Conservation (phyloP, 1,140 invertebrate genomes). For the Eubasilissa regina region DNA sequence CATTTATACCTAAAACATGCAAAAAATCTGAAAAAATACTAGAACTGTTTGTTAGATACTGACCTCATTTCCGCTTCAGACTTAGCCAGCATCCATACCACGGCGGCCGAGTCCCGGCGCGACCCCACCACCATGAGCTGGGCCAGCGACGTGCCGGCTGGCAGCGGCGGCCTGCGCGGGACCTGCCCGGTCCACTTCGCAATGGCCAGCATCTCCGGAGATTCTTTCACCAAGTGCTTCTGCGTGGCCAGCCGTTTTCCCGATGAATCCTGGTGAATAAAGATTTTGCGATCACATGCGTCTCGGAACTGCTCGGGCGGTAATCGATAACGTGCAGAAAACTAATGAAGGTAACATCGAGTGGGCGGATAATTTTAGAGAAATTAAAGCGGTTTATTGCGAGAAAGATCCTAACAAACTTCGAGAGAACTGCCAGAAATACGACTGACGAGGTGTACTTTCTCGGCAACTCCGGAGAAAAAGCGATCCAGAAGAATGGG, state of each 20-base stretch:
- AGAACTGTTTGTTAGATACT: slow-evolving; percentile 54
- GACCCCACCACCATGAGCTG: slow-evolving; percentile 83
- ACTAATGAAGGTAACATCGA: too few species aligned
- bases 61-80: slow-evolving; percentile 79
- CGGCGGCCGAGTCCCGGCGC: slow-evolving; percentile 71
- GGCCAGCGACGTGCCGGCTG: slow-evolving; percentile 76
- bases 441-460: too few species aligned
- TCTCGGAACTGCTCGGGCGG: too few species aligned
- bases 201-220: slow-evolving; percentile 85
- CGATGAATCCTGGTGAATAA: slow-evolving; percentile 66
- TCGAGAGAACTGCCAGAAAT: too few species aligned
- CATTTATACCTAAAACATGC: too few species aligned
- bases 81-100: slow-evolving; percentile 78
- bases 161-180: slow-evolving; percentile 79
- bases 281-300: background rate
- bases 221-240: slow-evolving; percentile 78
- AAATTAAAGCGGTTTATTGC: too few species aligned
- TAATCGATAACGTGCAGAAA: too few species aligned
- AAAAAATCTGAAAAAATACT: too few species aligned
- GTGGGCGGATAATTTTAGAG: too few species aligned
- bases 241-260: slow-evolving; percentile 71
- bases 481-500: too few species aligned
- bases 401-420: too few species aligned
- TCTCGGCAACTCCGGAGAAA: too few species aligned
- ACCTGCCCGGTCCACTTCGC: slow-evolving; percentile 82